A percentile compares a stretch with the other conserved stretches of the same genome.
These are phyloP conservation scores for Mormyrus lacerda DNA, from an alignment of 2,113 vertebrate genomes.

Conservation along the genomic window DNA sequence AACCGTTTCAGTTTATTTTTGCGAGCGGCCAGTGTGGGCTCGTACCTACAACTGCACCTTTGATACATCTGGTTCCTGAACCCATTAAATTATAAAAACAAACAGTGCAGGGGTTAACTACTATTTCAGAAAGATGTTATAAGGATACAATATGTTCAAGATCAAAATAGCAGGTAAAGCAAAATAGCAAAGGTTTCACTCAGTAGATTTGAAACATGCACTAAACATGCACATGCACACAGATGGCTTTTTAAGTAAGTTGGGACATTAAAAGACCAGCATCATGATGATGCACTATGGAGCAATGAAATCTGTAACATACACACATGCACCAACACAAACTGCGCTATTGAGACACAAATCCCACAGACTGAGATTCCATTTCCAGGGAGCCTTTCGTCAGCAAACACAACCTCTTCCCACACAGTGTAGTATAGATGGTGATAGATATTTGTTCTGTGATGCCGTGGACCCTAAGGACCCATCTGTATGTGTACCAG, in stretches of 20 bases:
- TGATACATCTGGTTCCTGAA: not conserved
- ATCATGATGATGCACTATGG: constrained; percentile 44
- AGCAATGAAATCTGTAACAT: constrained; percentile 53
- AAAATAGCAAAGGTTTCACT: constrained; percentile 34
- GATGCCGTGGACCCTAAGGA: not conserved
- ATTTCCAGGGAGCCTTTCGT: constrained; percentile 52
- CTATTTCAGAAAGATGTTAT: not conserved
- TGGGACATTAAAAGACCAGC: constrained; percentile 42
- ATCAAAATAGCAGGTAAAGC: not conserved
- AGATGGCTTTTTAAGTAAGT: constrained; percentile 54
- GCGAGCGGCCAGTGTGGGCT: not conserved
- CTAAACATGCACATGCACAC: constrained; percentile 41
- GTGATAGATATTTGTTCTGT: constrained; percentile 29
- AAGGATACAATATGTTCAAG: not conserved
- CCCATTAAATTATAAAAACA: not conserved
- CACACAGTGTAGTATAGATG: constrained; percentile 25
- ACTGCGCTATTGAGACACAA: constrained; percentile 38
- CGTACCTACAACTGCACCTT: not conserved
- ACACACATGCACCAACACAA: constrained; percentile 22
- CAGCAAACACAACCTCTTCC: constrained; percentile 31
- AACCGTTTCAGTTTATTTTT: not conserved
- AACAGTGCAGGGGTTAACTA: not conserved
- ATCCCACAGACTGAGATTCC: constrained; percentile 44
- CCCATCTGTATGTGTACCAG: not conserved
- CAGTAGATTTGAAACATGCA: constrained; percentile 31